phyloP scores from a whole-genome alignment of 2,113 vertebrate genomes.

The Serilophus lunatus region DNA sequence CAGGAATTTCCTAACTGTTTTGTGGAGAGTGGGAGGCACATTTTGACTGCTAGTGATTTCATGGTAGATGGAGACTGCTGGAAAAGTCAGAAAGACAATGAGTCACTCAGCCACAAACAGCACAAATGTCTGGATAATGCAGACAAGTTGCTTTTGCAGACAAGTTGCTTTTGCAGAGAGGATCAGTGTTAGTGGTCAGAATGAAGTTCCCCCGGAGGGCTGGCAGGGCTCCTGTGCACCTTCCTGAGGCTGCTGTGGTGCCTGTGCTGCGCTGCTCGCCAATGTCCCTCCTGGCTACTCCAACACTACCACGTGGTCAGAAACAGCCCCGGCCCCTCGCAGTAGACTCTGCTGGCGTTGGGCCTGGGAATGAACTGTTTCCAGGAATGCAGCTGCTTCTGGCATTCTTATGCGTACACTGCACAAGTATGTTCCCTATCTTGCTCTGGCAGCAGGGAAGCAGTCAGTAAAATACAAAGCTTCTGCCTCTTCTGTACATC shows the following conservation, averaged over 20 bases:
- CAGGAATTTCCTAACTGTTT: background rate
- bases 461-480: rapidly evolving
- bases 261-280: background rate
- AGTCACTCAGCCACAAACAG: background rate
- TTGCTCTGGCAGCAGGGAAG: background rate
- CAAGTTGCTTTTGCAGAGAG: background rate
- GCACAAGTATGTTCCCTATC: rapidly evolving
- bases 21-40: background rate
- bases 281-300: rapidly evolving
- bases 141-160: rapidly evolving
- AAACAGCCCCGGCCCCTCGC: rapidly evolving
- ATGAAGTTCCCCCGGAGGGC: rapidly evolving
- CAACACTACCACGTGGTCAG: rapidly evolving
- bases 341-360: rapidly evolving
- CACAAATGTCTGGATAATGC: background rate
- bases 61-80: background rate
- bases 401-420: rapidly evolving
- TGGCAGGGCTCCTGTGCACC: no score
- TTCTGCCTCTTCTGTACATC: background rate
- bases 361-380: rapidly evolving
- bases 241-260: rapidly evolving
- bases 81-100: background rate
- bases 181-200: background rate
- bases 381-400: rapidly evolving
- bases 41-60: background rate